A percentile compares a stretch with the other conserved stretches of the same genome.
Conservation (phyloP, 1,140 invertebrate genomes). For the Brachionus sp. region DNA sequence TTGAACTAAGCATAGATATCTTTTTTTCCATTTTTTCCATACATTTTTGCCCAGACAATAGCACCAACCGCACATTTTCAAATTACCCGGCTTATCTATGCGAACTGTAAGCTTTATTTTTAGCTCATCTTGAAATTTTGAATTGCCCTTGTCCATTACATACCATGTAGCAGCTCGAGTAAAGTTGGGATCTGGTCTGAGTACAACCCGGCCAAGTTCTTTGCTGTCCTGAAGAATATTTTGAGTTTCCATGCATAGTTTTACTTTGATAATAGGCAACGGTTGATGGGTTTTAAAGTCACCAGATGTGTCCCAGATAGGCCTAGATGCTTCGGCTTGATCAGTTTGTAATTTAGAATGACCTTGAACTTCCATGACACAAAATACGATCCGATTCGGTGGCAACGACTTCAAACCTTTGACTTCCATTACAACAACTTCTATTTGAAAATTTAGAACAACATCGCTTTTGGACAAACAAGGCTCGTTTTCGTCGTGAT, state of each 20-base stretch:
- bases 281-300: conserved; percentile 97
- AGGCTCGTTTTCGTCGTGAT: conserved; percentile 35
- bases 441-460: conserved; percentile 88
- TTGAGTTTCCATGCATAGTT: conserved; percentile 92
- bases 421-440: conserved; percentile 97
- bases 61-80: conserved; percentile 94
- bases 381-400: conserved; percentile 95
- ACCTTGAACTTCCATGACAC: conserved; percentile 96
- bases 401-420: conserved; percentile 92
- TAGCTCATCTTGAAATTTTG: conserved; percentile 78
- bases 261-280: conserved; percentile 90
- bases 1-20: conserved; percentile 97
- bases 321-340: conserved; percentile 96
- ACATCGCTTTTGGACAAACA: conserved; percentile 88
- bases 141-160: conserved; percentile 86
- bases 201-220: conserved; percentile 82
- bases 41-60: conserved; percentile 92
- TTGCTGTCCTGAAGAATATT: conserved; percentile 97
- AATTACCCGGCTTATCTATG: conserved; percentile 97
- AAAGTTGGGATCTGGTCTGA: conserved; percentile 84
- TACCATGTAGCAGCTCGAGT: conserved; percentile 93
- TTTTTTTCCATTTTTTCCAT: conserved; percentile 99
- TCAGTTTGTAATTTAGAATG: conserved; percentile 98
- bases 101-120: conserved; percentile 94
- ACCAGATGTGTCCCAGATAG: conserved; percentile 73